These are phyloP conservation scores for Trachemys scripta DNA, from an alignment of 2,113 vertebrate genomes.

Conservation along the genomic window DNA sequence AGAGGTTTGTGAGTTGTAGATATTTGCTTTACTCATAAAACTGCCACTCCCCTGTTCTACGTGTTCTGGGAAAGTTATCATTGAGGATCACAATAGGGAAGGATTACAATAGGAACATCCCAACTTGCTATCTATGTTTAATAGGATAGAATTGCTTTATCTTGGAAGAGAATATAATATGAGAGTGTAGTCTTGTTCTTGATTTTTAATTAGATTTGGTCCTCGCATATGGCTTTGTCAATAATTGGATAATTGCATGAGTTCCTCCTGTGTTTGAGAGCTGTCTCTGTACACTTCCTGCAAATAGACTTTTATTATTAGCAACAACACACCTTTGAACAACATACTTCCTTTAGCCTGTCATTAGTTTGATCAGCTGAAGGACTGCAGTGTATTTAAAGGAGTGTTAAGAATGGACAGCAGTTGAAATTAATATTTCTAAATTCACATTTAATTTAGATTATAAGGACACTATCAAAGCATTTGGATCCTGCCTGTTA, in stretches of 20 bases:
- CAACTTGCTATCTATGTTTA: background rate
- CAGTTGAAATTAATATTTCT: background rate
- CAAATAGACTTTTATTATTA: slow-evolving; percentile 51
- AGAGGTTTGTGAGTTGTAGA: background rate
- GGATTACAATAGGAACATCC: background rate
- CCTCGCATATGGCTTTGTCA: background rate
- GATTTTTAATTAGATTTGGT: slow-evolving; percentile 7
- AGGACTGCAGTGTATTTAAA: slow-evolving; percentile 27
- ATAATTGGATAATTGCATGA: background rate
- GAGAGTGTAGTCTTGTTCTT: background rate
- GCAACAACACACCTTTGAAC: slow-evolving; percentile 33
- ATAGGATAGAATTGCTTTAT: background rate
- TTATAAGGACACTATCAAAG: background rate
- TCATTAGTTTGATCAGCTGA: slow-evolving; percentile 50
- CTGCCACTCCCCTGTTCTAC: background rate
- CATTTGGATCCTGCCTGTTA: background rate
- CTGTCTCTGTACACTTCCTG: slow-evolving; percentile 42
- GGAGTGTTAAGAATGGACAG: slow-evolving; percentile 30
- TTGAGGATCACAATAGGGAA: background rate
- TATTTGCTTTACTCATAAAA: background rate
- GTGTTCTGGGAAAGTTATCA: background rate
- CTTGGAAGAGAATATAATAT: background rate
- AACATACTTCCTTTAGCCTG: slow-evolving; percentile 27
- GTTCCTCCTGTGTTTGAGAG: slow-evolving; percentile 62
- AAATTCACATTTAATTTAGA: background rate